phyloP scores from a whole-genome alignment of 2,113 vertebrate genomes.

The Pavo muticus region DNA sequence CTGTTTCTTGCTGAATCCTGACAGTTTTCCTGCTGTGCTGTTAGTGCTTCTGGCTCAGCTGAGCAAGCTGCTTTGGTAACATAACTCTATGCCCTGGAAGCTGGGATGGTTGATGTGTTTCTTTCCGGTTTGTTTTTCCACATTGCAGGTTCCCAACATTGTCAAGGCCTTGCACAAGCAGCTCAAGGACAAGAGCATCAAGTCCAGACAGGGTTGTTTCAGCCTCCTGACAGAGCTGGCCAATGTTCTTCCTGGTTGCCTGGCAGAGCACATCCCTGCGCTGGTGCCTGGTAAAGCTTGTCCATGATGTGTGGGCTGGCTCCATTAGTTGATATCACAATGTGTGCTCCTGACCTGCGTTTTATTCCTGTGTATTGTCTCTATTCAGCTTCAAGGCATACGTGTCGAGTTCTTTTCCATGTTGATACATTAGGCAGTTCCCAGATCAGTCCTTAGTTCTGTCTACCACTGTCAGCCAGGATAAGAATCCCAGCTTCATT shows the following conservation, averaged over 20 bases:
- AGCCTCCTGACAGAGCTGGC: constrained; percentile 88
- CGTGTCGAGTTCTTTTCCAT: background rate
- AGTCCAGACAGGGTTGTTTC: constrained; percentile 92
- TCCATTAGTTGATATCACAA: background rate
- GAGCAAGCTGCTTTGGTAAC: background rate
- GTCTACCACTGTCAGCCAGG: background rate
- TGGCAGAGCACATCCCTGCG: constrained; percentile 87
- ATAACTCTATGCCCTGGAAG: background rate
- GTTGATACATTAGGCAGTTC: background rate
- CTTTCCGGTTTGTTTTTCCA: background rate
- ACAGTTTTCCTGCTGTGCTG: background rate
- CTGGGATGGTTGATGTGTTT: background rate
- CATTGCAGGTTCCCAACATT: constrained; percentile 85
- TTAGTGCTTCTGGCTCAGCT: background rate
- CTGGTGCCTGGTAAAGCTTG: constrained; percentile 86
- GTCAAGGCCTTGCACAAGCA: constrained; percentile 91
- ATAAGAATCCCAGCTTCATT: background rate
- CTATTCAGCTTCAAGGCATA: background rate
- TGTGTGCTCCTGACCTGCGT: fast-evolving
- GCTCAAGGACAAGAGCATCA: constrained; percentile 89
- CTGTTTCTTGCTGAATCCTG: background rate
- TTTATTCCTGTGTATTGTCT: background rate
- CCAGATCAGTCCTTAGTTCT: background rate
- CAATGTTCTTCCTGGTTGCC: constrained; percentile 84
- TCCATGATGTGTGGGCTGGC: background rate